A percentile compares a stretch with the other conserved stretches of the same genome.
phyloP scores from a whole-genome alignment of 2,888 invertebrate genomes.

The Lathronympha strigana region DNA sequence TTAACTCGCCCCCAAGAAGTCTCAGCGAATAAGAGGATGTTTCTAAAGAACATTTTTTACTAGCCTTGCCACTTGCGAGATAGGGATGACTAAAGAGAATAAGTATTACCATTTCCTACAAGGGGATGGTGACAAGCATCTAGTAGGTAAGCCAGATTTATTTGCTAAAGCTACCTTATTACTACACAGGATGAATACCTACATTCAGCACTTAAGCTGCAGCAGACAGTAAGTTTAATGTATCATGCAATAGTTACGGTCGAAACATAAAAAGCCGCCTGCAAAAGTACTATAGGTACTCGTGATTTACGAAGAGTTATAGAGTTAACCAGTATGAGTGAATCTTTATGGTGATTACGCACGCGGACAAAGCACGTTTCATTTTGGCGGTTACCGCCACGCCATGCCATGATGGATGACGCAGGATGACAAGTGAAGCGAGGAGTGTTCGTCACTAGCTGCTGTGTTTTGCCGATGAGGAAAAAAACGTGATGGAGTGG shows the following conservation, averaged over 20 bases:
- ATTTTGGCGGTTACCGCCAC: constrained; percentile 59
- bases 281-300: background rate
- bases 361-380: constrained; percentile 56
- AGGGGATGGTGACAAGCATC: background rate
- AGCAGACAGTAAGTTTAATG: too few species aligned
- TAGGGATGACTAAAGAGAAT: background rate
- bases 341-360: constrained; percentile 27
- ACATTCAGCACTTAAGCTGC: too few species aligned
- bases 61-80: background rate
- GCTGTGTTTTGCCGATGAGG: constrained; percentile 53
- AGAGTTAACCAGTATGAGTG: constrained; percentile 5
- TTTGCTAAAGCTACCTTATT: background rate
- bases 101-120: constrained; percentile 1
- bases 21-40: constrained; percentile 7
- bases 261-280: too few species aligned
- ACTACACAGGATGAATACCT: too few species aligned
- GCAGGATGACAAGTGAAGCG: constrained; percentile 57
- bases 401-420: constrained; percentile 69
- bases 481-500: constrained; percentile 52
- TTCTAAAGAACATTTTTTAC: constrained; percentile 3
- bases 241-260: background rate
- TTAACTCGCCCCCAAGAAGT: background rate
- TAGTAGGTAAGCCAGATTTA: background rate
- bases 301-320: background rate
- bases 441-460: constrained; percentile 53